A percentile compares a stretch with the other conserved stretches of the same genome.
Evolutionary conservation across 2,888 invertebrate species (phyloP).

Genomic region (Resseliella maxima): DNA sequence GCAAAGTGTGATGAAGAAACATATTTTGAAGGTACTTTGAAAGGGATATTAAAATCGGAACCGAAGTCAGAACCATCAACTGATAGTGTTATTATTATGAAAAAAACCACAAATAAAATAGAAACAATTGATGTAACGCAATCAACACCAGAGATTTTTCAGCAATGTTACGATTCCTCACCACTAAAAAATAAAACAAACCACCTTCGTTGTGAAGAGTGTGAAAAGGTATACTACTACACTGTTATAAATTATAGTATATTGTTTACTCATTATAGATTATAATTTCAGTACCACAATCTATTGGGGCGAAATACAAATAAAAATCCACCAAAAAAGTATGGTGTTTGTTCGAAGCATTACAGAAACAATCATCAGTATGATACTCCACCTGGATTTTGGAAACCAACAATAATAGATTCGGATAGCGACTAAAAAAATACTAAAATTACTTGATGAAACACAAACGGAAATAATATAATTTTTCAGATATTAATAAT

Average conservation of each 20-base stretch:
- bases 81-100: neutral
- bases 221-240: slow-evolving; percentile 29
- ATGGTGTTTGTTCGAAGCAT: slow-evolving; percentile 23
- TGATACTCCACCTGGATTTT: slow-evolving; percentile 37
- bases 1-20: slow-evolving; percentile 6
- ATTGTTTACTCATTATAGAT: neutral
- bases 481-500: too few species aligned
- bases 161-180: neutral
- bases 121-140: neutral
- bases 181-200: neutral
- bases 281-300: slow-evolving; percentile 1
- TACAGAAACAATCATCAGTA: neutral
- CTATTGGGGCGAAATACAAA: neutral
- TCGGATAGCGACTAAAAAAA: neutral
- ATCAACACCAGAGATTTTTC: slow-evolving; percentile 10
- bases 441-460: too few species aligned
- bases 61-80: neutral
- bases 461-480: too few species aligned
- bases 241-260: too few species aligned
- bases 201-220: neutral
- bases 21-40: neutral
- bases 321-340: neutral
- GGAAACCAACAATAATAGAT: slow-evolving; percentile 25
- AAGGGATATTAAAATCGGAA: neutral
- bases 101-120: neutral